Evolutionary conservation across 2,797 vertebrate species (phyloP).

Genomic region (Pangasius djambal): DNA sequence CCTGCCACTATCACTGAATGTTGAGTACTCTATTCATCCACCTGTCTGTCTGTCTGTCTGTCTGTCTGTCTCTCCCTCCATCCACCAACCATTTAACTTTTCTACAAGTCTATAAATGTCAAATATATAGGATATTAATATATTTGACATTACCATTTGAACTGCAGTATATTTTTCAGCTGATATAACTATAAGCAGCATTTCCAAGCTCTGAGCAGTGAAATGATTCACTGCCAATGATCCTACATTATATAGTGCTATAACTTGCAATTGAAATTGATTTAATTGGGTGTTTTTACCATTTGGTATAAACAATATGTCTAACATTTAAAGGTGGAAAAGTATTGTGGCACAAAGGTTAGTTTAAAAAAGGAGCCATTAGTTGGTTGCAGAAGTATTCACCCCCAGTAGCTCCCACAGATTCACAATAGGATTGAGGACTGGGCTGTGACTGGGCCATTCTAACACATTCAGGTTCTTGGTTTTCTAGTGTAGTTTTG

Average conservation of each 20-base stretch:
- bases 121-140: neutral
- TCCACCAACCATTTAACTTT: neutral
- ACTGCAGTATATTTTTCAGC: neutral
- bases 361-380: neutral
- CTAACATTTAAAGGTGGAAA: neutral
- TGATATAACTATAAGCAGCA: neutral
- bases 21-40: neutral
- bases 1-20: neutral
- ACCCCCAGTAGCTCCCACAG: neutral
- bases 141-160: neutral
- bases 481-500: neutral
- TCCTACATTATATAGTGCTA: neutral
- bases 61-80: neutral
- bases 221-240: neutral
- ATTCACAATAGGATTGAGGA: neutral
- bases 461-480: neutral
- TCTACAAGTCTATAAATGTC: neutral
- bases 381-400: neutral
- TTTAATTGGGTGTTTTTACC: neutral
- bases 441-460: neutral
- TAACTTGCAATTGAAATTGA: neutral
- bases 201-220: neutral
- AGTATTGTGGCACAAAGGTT: neutral
- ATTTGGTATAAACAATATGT: neutral
- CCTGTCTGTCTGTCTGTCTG: neutral